phyloP scores from a whole-genome alignment of 2,113 vertebrate genomes.

The Passer domesticus region DNA sequence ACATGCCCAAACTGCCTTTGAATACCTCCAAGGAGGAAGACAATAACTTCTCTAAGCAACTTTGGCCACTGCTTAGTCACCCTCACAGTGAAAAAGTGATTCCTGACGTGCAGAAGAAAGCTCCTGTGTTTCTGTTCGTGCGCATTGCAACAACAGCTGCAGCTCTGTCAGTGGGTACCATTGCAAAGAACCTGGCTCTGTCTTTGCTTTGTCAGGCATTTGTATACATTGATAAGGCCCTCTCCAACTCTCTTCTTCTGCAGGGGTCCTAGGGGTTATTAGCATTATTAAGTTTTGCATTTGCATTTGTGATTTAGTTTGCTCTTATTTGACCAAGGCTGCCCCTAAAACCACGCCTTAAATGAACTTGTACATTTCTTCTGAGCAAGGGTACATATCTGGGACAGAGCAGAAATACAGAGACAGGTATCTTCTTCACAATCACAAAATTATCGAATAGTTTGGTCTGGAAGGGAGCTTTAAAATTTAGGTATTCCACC shows the following conservation, averaged over 20 bases:
- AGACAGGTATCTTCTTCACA: neutral
- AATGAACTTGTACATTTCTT: neutral
- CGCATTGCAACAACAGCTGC: too few relatives aligned
- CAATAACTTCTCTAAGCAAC: neutral
- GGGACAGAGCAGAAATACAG: neutral
- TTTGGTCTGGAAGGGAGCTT: neutral
- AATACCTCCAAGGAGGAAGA: neutral
- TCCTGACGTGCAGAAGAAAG: neutral
- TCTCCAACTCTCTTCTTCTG: neutral
- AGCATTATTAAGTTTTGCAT: neutral
- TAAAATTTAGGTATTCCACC: neutral
- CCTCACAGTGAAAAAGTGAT: neutral
- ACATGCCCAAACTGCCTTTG: neutral
- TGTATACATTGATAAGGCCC: neutral
- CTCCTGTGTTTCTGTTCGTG: neutral
- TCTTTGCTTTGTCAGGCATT: neutral
- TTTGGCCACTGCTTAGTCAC: neutral
- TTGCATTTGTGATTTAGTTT: neutral
- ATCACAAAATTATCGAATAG: neutral
- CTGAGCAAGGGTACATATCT: neutral
- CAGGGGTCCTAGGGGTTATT: neutral
- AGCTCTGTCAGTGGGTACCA: neutral
- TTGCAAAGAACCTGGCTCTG: neutral
- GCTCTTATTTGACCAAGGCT: neutral
- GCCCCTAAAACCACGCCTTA: neutral